phyloP scores from a whole-genome alignment of 2,113 vertebrate species.

The Caloenas nicobarica region DNA sequence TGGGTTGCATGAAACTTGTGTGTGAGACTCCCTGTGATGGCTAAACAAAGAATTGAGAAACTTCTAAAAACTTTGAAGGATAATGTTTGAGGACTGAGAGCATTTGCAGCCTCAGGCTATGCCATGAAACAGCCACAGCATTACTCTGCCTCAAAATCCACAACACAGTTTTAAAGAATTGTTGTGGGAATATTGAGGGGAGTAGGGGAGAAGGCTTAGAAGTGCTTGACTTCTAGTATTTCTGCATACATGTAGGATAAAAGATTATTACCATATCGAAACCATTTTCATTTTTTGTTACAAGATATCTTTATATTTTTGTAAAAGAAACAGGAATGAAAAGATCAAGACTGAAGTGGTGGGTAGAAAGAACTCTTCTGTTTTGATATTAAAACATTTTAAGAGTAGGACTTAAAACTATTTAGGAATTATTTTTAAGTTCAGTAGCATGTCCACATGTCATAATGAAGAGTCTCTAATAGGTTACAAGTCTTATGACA shows the following conservation, averaged over 20 bases:
- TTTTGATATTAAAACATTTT: background rate
- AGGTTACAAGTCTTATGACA: background rate
- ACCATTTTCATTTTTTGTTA: slow-evolving; percentile 51
- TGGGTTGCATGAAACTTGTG: background rate
- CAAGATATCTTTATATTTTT: slow-evolving; percentile 60
- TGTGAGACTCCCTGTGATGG: background rate
- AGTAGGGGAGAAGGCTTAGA: slow-evolving; percentile 22
- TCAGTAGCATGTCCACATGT: background rate
- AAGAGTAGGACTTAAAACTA: background rate
- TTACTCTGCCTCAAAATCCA: slow-evolving; percentile 60
- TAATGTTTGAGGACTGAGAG: slow-evolving; percentile 63
- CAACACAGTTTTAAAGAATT: slow-evolving; percentile 54
- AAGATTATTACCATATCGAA: slow-evolving; percentile 75
- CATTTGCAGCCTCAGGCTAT: slow-evolving; percentile 74
- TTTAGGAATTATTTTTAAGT: slow-evolving; percentile 16
- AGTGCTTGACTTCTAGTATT: slow-evolving; percentile 65
- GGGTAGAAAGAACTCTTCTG: background rate
- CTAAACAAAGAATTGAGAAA: slow-evolving; percentile 23
- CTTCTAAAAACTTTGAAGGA: slow-evolving; percentile 65
- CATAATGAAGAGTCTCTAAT: background rate
- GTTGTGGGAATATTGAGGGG: slow-evolving; percentile 46
- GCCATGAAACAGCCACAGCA: slow-evolving; percentile 47
- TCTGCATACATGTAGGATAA: slow-evolving; percentile 64
- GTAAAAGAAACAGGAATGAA: slow-evolving; percentile 20
- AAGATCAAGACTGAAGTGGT: background rate